Conservation (phyloP, 2,113 vertebrate species). For the Pitta sordida region DNA sequence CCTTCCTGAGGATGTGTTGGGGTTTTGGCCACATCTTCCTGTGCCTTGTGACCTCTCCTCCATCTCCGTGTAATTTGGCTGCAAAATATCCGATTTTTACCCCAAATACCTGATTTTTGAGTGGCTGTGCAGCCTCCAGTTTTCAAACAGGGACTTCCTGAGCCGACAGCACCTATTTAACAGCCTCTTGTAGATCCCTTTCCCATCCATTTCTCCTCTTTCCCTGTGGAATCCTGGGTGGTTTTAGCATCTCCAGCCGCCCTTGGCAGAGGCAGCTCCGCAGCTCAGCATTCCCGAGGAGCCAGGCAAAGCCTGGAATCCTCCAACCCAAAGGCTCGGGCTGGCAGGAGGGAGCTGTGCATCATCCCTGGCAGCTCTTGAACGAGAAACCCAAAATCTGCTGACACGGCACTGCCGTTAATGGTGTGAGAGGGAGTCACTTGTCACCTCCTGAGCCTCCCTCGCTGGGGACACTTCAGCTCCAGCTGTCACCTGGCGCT, state of each 20-base stretch:
- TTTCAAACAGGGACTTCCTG: background rate
- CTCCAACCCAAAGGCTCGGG: background rate
- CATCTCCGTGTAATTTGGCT: background rate
- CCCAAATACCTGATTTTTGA: background rate
- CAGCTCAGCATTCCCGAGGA: background rate
- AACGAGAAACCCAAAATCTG: background rate
- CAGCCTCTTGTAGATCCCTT: background rate
- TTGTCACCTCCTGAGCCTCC: background rate
- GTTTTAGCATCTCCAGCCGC: background rate
- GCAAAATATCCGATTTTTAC: background rate
- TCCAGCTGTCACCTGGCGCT: background rate
- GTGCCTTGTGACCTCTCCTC: background rate
- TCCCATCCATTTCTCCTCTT: background rate
- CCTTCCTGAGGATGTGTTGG: background rate
- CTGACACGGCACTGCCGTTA: background rate
- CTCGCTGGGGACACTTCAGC: background rate
- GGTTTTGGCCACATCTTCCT: background rate
- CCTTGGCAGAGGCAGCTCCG: background rate
- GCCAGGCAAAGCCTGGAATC: background rate
- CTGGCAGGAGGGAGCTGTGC: background rate
- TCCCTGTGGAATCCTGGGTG: background rate
- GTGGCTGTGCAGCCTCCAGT: background rate
- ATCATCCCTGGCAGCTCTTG: background rate
- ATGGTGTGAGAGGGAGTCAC: background rate
- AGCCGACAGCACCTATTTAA: background rate